phyloP scores from a whole-genome alignment of 2,113 vertebrate species.

The Tachuris rubrigastra region DNA sequence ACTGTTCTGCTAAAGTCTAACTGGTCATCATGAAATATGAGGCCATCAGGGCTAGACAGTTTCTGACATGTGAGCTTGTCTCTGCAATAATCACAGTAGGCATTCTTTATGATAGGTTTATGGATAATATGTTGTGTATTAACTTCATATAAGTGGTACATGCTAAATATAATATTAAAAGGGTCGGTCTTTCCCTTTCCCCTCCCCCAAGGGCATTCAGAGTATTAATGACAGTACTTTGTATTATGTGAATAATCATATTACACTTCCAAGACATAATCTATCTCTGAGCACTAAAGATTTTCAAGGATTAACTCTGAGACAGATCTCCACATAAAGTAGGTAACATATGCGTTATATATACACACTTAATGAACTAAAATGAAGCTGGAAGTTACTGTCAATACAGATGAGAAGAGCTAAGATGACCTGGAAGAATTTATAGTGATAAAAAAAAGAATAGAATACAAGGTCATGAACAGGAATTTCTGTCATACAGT shows the following conservation, averaged over 20 bases:
- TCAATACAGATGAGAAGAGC: background rate
- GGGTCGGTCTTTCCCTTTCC: background rate
- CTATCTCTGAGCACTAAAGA: background rate
- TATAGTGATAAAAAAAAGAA: background rate
- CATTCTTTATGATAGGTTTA: background rate
- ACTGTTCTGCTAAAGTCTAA: background rate
- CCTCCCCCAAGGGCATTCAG: background rate
- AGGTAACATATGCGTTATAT: background rate
- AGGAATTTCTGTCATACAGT: background rate
- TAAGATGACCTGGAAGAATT: background rate
- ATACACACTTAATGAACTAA: background rate
- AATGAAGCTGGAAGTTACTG: background rate
- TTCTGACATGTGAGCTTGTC: background rate
- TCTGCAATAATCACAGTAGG: background rate
- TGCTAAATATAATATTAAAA: background rate
- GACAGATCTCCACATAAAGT: background rate
- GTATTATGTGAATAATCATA: background rate
- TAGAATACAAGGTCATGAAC: background rate
- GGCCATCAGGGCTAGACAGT: background rate
- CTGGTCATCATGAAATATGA: background rate
- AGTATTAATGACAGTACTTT: background rate
- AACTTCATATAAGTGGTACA: background rate
- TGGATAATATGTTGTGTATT: background rate
- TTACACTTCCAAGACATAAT: background rate
- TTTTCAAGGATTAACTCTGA: slow-evolving; percentile 27